A percentile compares a stretch with the other conserved stretches of the same genome.
Conservation (phyloP, 2,888 invertebrate species). For the Corbicula japonica region DNA sequence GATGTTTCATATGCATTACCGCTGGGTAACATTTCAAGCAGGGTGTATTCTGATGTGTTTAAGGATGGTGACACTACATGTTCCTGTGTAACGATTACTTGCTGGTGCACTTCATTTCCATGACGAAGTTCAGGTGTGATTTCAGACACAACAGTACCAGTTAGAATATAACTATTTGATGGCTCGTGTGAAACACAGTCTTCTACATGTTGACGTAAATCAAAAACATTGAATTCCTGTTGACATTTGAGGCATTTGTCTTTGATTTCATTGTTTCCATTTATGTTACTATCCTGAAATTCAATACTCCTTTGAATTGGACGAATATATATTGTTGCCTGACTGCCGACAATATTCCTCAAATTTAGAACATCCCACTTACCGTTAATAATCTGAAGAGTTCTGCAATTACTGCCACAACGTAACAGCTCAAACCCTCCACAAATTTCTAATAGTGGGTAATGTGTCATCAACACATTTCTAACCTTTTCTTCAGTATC, state of each 20-base stretch:
- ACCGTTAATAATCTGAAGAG: slow-evolving; percentile 8
- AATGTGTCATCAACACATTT: slow-evolving; percentile 13
- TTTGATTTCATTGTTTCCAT: slow-evolving; percentile 6
- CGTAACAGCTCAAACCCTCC: slow-evolving; percentile 20
- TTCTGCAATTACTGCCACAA: slow-evolving; percentile 2
- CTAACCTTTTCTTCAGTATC: slow-evolving; percentile 18
- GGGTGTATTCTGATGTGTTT: too few relatives aligned
- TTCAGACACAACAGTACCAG: too few relatives aligned
- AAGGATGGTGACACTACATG: too few relatives aligned
- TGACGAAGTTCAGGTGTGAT: too few relatives aligned
- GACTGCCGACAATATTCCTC: slow-evolving; percentile 10
- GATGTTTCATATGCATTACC: too few relatives aligned
- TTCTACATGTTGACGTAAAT: slow-evolving; percentile 11
- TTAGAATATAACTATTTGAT: too few relatives aligned
- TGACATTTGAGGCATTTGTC: slow-evolving; percentile 13
- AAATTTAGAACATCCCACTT: slow-evolving; percentile 17
- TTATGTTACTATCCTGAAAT: neutral
- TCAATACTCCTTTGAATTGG: slow-evolving; percentile 6
- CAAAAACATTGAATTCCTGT: slow-evolving; percentile 7
- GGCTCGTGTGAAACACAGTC: too few relatives aligned
- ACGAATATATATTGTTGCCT: slow-evolving; percentile 12
- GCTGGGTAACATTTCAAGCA: too few relatives aligned
- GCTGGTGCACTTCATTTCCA: too few relatives aligned
- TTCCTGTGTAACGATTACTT: too few relatives aligned
- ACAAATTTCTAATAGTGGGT: slow-evolving; percentile 16